A percentile compares a stretch with the other conserved stretches of the same genome.
phyloP scores from a whole-genome alignment of 2,888 invertebrate genomes.

The Molorchus minor region DNA sequence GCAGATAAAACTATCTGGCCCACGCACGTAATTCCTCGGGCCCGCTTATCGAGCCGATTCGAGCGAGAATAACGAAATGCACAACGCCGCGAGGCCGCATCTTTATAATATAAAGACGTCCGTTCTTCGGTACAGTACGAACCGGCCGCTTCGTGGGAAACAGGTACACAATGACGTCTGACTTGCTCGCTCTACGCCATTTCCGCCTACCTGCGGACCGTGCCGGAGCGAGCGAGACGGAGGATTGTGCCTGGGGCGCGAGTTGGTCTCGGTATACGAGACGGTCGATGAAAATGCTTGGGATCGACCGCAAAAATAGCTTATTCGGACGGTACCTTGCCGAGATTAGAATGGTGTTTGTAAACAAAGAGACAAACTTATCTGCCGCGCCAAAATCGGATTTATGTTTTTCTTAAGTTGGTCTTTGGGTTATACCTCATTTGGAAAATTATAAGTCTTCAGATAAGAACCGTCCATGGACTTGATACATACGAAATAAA shows the following conservation, averaged over 20 bases:
- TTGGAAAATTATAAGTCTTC: too few species aligned
- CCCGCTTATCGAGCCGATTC: slow-evolving; percentile 5
- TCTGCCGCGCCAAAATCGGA: too few species aligned
- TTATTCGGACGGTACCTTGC: too few species aligned
- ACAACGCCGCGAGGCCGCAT: slow-evolving; percentile 16
- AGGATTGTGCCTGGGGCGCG: slow-evolving; percentile 16
- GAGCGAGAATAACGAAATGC: slow-evolving; percentile 18
- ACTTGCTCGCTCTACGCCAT: slow-evolving; percentile 37
- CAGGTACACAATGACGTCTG: slow-evolving; percentile 47
- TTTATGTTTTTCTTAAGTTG: too few species aligned
- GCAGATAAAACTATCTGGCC: not conserved
- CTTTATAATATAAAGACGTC: slow-evolving; percentile 30
- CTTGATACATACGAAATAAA: too few species aligned
- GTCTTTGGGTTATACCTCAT: too few species aligned
- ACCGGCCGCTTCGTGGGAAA: slow-evolving; percentile 46
- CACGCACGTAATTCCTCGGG: not conserved
- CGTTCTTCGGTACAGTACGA: slow-evolving; percentile 31
- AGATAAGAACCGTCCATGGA: too few species aligned
- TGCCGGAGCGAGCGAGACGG: slow-evolving; percentile 28
- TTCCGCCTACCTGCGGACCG: slow-evolving; percentile 35
- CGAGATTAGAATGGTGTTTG: too few species aligned
- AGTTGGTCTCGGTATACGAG: slow-evolving; percentile 27
- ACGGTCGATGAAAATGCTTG: slow-evolving; percentile 11
- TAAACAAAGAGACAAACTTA: too few species aligned
- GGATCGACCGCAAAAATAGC: too few species aligned